These are phyloP conservation scores for Cephus pygmeus DNA, from an alignment of 2,888 invertebrate genomes.

Conservation along the genomic window DNA sequence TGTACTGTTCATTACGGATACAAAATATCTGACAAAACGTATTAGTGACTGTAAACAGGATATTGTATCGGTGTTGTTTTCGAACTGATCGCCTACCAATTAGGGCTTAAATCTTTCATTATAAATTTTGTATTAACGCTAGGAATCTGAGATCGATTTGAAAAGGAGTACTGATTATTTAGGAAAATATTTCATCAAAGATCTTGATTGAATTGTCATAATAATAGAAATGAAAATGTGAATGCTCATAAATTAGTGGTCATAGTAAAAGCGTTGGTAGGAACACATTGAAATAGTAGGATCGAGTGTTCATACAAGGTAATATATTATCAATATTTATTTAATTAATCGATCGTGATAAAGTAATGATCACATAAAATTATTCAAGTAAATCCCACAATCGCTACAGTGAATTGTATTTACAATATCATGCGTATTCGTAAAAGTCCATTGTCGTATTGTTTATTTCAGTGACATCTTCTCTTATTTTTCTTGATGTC, in stretches of 20 bases:
- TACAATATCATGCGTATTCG: slow-evolving; percentile 47
- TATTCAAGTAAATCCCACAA: slow-evolving; percentile 48
- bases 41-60: neutral
- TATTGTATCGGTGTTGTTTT: neutral
- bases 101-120: no score
- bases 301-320: slow-evolving; percentile 14
- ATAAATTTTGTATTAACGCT: no score
- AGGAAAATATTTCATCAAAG: neutral
- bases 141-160: no score
- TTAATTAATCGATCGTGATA: slow-evolving; percentile 56
- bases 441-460: slow-evolving; percentile 22
- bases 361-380: slow-evolving; percentile 63
- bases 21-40: neutral
- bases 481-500: neutral
- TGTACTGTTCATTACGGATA: no score
- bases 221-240: neutral
- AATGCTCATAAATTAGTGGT: neutral
- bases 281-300: neutral
- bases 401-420: slow-evolving; percentile 54
- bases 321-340: slow-evolving; percentile 56
- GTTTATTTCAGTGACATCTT: slow-evolving; percentile 6
- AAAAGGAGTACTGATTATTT: neutral
- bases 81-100: neutral
- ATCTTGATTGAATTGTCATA: neutral
- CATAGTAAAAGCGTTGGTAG: neutral